Base-by-base conservation (phyloP, 2,888 invertebrate genomes). In the Sminthurinus aureus region DNA sequence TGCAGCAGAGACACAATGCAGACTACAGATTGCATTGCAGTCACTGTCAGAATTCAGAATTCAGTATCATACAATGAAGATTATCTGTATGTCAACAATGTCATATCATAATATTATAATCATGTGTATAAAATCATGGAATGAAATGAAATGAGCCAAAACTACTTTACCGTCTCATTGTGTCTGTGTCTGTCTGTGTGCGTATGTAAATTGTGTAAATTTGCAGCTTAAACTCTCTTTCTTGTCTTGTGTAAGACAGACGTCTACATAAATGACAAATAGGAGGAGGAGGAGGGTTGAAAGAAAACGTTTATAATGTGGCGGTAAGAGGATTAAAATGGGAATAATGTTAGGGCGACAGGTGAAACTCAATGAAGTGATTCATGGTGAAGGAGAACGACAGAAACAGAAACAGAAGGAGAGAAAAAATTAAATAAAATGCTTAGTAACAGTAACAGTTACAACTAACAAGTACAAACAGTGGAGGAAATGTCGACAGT, bases 301-400 rank as follows among this genome's bases (percentile, higher is more conserved):
- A 24, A 71, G 71, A 71, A 18, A 58, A 58, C 58, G 58, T 58
- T 58, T 58, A 18, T 58, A 71, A 22, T 81, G 73, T 58, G 64
- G 20, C 52, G 79, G n/a, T 15, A 58, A 66, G 50, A 50, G 74
- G 74, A 74, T 74, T 74, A 74, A 26, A 74, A 74, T 24, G 26
- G 77, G 13, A 38, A 15, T 18, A 67, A 85, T 64, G 71, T 51
- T 52, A 84, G 82, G 64, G 74, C 67, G 81, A 84, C 83, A 85
- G 84, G 81, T 85, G 84, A 84, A 84, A 84, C 84, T 82, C 84
- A 84, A 84, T 84, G 76, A 84, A 81, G 66, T 84, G 84, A 84
- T 84, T 84, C 84, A 84, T 84, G 66, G 83, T 73, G 84, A 78
- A 83, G 79, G 74, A 83, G 64, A 83, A 9, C 3, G 22, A 50